These are phyloP conservation scores for Damaliscus lunatus DNA, from an alignment of 2,113 vertebrate genomes.

Conservation along the genomic window DNA sequence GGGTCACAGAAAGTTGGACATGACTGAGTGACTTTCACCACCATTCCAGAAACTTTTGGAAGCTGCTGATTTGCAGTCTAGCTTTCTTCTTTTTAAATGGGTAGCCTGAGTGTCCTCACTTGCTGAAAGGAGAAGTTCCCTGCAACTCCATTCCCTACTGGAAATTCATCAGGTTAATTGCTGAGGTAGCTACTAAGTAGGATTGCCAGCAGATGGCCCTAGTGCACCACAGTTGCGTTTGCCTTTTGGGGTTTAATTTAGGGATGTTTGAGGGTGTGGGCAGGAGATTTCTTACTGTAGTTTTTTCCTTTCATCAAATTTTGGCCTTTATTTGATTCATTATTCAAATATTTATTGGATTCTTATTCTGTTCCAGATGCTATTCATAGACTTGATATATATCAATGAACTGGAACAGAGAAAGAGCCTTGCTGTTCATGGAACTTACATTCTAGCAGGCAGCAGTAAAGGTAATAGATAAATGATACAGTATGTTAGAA, in stretches of 20 bases:
- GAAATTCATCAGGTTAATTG: neutral
- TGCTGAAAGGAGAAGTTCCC: neutral
- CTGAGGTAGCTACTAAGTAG: neutral
- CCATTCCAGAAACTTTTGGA: neutral
- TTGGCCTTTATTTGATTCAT: neutral
- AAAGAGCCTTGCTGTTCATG: neutral
- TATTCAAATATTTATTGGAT: neutral
- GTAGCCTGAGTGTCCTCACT: neutral
- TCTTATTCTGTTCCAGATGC: neutral
- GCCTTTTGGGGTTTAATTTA: neutral
- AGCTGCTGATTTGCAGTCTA: neutral
- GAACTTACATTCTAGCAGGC: neutral
- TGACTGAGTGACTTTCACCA: neutral
- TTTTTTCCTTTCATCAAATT: neutral
- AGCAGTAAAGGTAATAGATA: neutral
- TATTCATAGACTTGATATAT: neutral
- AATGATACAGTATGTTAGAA: neutral
- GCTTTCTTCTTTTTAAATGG: neutral
- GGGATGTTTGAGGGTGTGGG: neutral
- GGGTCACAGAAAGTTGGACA: neutral
- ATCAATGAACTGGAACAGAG: neutral
- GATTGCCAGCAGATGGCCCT: constrained; percentile 29
- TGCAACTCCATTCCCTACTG: neutral
- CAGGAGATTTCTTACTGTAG: neutral
- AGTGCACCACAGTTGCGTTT: neutral